These are phyloP conservation scores for Pseudochromis fuscus DNA, from an alignment of 2,797 vertebrate species.

Conservation along the genomic window DNA sequence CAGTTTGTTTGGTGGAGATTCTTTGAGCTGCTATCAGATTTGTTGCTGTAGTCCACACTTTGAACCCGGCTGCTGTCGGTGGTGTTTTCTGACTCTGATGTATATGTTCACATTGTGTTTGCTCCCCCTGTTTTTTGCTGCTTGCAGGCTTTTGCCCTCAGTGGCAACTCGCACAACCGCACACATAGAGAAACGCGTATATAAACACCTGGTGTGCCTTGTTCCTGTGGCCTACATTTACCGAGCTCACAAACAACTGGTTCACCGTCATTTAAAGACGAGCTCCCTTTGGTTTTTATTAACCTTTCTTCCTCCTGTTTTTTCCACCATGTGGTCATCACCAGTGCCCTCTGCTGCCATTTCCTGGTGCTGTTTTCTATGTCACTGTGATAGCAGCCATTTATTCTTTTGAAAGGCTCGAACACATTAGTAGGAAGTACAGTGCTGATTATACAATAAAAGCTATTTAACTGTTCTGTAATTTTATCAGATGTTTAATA, in stretches of 20 bases:
- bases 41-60: constrained; percentile 34
- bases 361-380: background rate
- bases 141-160: constrained; percentile 3
- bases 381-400: background rate
- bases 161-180: background rate
- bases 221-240: background rate
- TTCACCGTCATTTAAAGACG: background rate
- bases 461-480: background rate
- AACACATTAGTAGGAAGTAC: background rate
- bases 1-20: constrained; percentile 36
- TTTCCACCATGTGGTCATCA: background rate
- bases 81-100: constrained; percentile 18
- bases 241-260: background rate
- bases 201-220: background rate
- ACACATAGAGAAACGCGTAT: background rate
- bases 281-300: background rate
- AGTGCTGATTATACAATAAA: background rate
- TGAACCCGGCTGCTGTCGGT: constrained; percentile 25
- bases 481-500: background rate
- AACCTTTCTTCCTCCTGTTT: background rate
- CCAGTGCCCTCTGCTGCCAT: background rate
- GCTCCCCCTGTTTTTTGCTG: constrained; percentile 12
- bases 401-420: background rate
- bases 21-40: constrained; percentile 56
- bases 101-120: constrained; percentile 11